Evolutionary conservation across 2,797 vertebrate species (phyloP).

Genomic region (Epinephelus awoara): DNA sequence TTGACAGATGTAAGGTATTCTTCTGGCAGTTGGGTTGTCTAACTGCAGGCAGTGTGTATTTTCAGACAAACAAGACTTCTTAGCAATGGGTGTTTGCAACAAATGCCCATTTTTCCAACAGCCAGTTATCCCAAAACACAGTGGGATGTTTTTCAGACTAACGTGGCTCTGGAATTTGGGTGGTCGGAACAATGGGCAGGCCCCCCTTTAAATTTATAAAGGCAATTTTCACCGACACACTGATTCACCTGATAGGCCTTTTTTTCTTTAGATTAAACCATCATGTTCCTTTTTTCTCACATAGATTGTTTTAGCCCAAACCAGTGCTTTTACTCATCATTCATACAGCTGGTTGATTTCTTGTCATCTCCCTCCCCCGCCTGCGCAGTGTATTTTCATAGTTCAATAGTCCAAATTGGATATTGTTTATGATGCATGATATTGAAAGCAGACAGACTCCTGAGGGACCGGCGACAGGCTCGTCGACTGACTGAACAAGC

Average conservation of each 20-base stretch:
- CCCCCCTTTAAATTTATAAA: no score
- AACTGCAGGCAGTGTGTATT: no score
- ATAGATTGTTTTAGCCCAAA: slow-evolving; percentile 32
- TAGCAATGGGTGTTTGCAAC: no score
- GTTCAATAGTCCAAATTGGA: slow-evolving; percentile 79
- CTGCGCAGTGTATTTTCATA: slow-evolving; percentile 68
- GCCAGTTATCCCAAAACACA: no score
- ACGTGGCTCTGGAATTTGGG: no score
- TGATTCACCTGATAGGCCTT: slow-evolving; percentile 1
- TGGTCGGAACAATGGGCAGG: no score
- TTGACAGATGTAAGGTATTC: no score
- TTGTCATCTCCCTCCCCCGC: slow-evolving; percentile 51
- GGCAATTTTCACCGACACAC: neutral
- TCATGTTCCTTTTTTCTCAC: neutral
- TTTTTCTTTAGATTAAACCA: slow-evolving; percentile 31
- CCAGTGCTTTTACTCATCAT: slow-evolving; percentile 56
- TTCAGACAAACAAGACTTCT: no score
- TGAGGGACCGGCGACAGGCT: slow-evolving; percentile 63
- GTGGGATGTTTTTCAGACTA: no score
- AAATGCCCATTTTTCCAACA: no score
- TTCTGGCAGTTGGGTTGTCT: no score
- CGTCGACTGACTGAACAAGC: slow-evolving; percentile 72
- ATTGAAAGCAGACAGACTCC: slow-evolving; percentile 76
- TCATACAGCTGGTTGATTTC: slow-evolving; percentile 67
- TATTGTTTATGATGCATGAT: slow-evolving; percentile 82